A percentile compares a stretch with the other conserved stretches of the same genome.
Evolutionary conservation across 2,113 vertebrate species (phyloP).

Genomic region (Clarias magur): DNA sequence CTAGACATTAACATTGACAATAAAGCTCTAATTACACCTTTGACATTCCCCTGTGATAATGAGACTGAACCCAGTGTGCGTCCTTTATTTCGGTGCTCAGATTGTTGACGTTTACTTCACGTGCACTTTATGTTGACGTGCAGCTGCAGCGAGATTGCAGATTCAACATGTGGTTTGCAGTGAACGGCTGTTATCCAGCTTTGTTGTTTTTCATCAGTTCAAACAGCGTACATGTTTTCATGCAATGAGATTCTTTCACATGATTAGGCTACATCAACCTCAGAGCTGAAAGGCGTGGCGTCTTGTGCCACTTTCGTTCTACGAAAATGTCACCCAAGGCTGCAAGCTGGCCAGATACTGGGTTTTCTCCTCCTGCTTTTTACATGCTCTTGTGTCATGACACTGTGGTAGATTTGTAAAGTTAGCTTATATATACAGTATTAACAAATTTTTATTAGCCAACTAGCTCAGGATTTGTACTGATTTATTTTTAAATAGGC

Average conservation of each 20-base stretch:
- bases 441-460: neutral
- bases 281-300: too few species aligned
- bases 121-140: neutral
- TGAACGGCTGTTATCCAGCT: neutral
- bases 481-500: neutral
- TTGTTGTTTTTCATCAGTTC: slow-evolving; percentile 5
- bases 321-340: neutral
- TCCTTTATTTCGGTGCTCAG: neutral
- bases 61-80: neutral
- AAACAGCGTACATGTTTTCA: neutral
- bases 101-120: neutral
- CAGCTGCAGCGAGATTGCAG: slow-evolving; percentile 4
- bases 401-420: neutral
- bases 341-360: neutral
- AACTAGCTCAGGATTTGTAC: neutral
- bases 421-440: neutral
- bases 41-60: neutral
- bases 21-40: slow-evolving; percentile 7
- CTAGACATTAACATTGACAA: neutral
- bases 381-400: neutral
- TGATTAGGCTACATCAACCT: neutral
- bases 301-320: neutral
- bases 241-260: slow-evolving; percentile 4
- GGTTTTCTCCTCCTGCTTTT: neutral
- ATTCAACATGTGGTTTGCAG: neutral